phyloP scores from a whole-genome alignment of 2,797 vertebrate species.

The Etheostoma perlongum region DNA sequence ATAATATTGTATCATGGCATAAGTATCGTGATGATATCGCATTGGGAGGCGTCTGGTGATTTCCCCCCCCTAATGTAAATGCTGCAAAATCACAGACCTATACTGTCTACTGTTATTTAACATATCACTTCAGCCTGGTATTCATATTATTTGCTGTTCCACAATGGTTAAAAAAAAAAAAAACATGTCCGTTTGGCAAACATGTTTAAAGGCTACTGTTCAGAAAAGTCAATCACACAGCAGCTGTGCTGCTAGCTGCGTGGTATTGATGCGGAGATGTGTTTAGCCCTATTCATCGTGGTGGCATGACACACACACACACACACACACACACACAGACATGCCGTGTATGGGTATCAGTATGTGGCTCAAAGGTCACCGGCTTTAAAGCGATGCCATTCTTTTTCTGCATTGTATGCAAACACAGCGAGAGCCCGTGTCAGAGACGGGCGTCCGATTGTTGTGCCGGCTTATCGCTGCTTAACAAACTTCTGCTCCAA shows the following conservation, averaged over 20 bases:
- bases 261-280: conserved; percentile 37
- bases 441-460: conserved; percentile 73
- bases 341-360: conserved; percentile 51
- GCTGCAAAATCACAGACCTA: neutral
- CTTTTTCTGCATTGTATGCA: conserved; percentile 79
- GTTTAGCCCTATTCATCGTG: conserved; percentile 36
- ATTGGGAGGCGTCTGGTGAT: no score
- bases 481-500: conserved; percentile 53
- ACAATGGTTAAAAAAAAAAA: neutral
- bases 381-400: conserved; percentile 71
- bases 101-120: neutral
- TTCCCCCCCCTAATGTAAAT: neutral
- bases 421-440: conserved; percentile 66
- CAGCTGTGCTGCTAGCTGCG: conserved; percentile 44
- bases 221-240: conserved; percentile 12
- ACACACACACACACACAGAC: conserved; percentile 20
- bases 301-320: conserved; percentile 12
- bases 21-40: no score
- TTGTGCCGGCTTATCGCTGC: conserved; percentile 66
- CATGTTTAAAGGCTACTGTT: conserved; percentile 9
- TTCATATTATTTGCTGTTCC: neutral
- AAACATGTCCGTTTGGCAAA: neutral
- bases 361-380: conserved; percentile 77
- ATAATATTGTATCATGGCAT: no score
- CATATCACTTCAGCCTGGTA: neutral